These are phyloP conservation scores for Eumerus sabulonum DNA, from an alignment of 2,888 invertebrate genomes.

Conservation along the genomic window DNA sequence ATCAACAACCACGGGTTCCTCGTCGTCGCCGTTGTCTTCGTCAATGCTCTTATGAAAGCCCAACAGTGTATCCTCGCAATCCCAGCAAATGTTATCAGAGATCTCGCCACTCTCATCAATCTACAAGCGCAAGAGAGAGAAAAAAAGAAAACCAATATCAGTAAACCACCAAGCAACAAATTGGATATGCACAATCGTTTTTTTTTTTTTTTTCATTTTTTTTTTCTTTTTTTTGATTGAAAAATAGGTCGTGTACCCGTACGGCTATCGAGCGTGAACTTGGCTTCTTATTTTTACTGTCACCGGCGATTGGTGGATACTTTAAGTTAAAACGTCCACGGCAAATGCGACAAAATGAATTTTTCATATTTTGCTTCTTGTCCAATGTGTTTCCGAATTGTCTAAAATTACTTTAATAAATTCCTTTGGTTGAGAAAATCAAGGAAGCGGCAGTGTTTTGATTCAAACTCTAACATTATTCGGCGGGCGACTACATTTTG, in stretches of 20 bases:
- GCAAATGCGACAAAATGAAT: constrained; percentile 64
- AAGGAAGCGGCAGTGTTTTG: constrained; percentile 61
- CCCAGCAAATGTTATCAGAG: constrained; percentile 63
- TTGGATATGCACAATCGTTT: neutral
- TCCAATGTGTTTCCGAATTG: neutral
- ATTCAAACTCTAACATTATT: constrained; percentile 65
- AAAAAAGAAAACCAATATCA: constrained; percentile 16
- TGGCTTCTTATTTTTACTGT: constrained; percentile 48
- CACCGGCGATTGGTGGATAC: constrained; percentile 61
- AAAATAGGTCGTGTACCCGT: constrained; percentile 36
- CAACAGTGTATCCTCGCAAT: constrained; percentile 56
- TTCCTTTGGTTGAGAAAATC: constrained; percentile 33
- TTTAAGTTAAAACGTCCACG: constrained; percentile 64
- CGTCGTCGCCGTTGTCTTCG: constrained; percentile 55
- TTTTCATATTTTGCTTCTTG: constrained; percentile 55
- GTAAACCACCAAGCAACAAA: neutral
- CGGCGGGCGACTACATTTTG: constrained; percentile 61
- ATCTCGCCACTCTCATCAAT: constrained; percentile 56
- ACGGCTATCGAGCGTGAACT: constrained; percentile 52
- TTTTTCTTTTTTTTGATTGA: constrained; percentile 17
- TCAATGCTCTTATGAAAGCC: constrained; percentile 53
- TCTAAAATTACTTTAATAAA: constrained; percentile 30
- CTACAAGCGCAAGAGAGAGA: constrained; percentile 33
- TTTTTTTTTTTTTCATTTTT: constrained; percentile 9
- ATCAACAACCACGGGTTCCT: constrained; percentile 57